phyloP scores from a whole-genome alignment of 1,140 invertebrate genomes.

The Copidosoma floridanum region DNA sequence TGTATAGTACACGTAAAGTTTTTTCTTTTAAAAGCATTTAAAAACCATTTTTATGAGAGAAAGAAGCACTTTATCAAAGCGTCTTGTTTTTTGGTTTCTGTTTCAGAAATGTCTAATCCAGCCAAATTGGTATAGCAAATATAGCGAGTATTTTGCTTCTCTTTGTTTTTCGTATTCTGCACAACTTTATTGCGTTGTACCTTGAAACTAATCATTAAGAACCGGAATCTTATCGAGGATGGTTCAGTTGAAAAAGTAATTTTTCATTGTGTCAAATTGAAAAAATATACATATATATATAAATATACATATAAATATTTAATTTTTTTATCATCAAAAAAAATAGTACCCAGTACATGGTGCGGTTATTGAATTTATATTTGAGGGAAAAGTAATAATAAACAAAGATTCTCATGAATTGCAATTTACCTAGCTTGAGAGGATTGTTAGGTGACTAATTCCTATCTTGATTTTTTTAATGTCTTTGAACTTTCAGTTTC shows the following conservation, averaged over 20 bases:
- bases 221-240: conserved; percentile 6
- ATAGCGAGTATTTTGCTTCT: conserved; percentile 21
- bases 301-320: no score
- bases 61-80: conserved; percentile 39
- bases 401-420: conserved; percentile 9
- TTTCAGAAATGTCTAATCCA: conserved; percentile 55
- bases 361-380: no score
- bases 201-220: conserved; percentile 12
- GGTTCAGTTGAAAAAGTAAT: conserved; percentile 13
- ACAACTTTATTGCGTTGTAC: conserved; percentile 11
- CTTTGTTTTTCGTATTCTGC: conserved; percentile 21
- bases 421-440: conserved; percentile 11
- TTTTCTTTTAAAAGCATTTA: conserved; percentile 12
- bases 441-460: conserved; percentile 17
- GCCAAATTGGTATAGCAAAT: conserved; percentile 30
- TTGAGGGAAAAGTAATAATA: no score
- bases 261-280: no score
- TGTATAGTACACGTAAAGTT: background rate
- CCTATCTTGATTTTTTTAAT: conserved; percentile 55
- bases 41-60: conserved; percentile 16
- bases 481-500: conserved; percentile 58
- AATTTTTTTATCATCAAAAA: no score
- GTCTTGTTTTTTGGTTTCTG: conserved; percentile 57
- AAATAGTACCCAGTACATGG: no score
- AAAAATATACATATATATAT: no score